A percentile compares a stretch with the other conserved stretches of the same genome.
These are phyloP conservation scores for Aphrophora alni DNA, from an alignment of 2,888 invertebrate species.

Conservation along the genomic window DNA sequence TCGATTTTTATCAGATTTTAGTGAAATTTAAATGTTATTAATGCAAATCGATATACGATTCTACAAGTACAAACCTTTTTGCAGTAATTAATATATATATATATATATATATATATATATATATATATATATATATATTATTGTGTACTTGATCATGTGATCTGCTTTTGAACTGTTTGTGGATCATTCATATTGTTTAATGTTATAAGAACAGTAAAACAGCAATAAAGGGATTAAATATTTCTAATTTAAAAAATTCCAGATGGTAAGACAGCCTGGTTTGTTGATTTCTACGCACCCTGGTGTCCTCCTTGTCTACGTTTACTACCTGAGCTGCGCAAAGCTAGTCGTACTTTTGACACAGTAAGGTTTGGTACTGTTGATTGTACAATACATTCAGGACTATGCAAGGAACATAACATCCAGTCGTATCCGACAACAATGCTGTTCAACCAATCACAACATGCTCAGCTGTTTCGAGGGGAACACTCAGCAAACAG, in stretches of 20 bases:
- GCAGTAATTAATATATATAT: too few relatives aligned
- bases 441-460: constrained; percentile 67
- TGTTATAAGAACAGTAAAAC: too few relatives aligned
- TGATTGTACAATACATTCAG: constrained; percentile 69
- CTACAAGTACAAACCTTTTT: too few relatives aligned
- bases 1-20: too few relatives aligned
- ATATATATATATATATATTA: too few relatives aligned
- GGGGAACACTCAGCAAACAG: constrained; percentile 66
- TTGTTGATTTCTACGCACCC: constrained; percentile 79
- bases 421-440: constrained; percentile 74
- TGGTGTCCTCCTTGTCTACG: constrained; percentile 80
- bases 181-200: too few relatives aligned
- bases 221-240: too few relatives aligned
- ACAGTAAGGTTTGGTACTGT: constrained; percentile 67
- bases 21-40: too few relatives aligned
- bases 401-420: constrained; percentile 65
- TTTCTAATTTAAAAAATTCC: constrained; percentile 32
- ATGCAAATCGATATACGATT: too few relatives aligned
- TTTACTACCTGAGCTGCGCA: constrained; percentile 71
- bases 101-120: too few relatives aligned
- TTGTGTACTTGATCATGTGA: too few relatives aligned
- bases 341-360: constrained; percentile 65
- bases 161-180: too few relatives aligned
- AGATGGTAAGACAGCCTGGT: constrained; percentile 61
- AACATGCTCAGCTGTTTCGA: constrained; percentile 62